These are phyloP conservation scores for Eueides isabella DNA, from an alignment of 1,140 invertebrate species.

Conservation along the genomic window DNA sequence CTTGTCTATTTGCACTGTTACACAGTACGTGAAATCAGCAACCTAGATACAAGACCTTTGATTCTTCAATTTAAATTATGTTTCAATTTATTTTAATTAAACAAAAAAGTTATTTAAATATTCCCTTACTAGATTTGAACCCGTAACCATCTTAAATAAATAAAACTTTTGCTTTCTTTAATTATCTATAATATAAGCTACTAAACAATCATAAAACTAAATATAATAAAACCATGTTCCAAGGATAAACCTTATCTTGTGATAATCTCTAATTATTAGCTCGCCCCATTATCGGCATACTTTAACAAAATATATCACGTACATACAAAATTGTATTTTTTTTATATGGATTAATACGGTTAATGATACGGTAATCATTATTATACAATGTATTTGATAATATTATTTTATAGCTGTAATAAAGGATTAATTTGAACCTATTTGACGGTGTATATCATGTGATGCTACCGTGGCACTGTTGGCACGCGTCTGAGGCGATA, in stretches of 20 bases:
- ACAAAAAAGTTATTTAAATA: no score
- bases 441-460: neutral
- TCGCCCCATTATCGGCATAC: neutral
- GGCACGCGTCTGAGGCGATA: no score
- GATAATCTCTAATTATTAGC: neutral
- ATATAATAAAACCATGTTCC: neutral
- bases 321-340: neutral
- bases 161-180: neutral
- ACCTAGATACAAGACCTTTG: no score
- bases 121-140: neutral
- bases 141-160: neutral
- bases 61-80: no score
- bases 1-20: no score
- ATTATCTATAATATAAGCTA: neutral
- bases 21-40: no score
- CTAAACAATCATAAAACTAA: neutral
- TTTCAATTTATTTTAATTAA: no score
- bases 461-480: neutral
- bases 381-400: conserved; percentile 6
- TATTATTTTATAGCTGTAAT: conserved; percentile 1
- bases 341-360: neutral
- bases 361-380: neutral
- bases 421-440: neutral
- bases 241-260: neutral
- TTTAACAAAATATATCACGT: neutral